Percentiles rank a stretch among this genome's conserved stretches.
Evolutionary conservation across 2,797 vertebrate species (phyloP).

Genomic region (Chaunax sp.): DNA sequence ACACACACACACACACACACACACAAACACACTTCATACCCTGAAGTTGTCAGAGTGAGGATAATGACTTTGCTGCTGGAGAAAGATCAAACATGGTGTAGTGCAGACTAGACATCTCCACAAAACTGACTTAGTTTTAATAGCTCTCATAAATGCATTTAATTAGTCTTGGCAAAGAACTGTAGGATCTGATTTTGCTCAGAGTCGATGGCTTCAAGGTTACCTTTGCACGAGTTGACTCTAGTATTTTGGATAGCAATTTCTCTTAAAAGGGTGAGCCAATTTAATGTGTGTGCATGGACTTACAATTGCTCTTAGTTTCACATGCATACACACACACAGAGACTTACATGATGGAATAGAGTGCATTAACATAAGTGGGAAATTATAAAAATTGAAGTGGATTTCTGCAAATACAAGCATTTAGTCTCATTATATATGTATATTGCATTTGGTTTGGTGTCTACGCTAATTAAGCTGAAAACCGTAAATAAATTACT

Average conservation of each 20-base stretch:
- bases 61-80: constrained; percentile 32
- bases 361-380: constrained; percentile 11
- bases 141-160: constrained; percentile 25
- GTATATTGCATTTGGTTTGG: constrained; percentile 12
- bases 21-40: too few species aligned
- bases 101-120: background rate
- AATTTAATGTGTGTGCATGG: constrained; percentile 25
- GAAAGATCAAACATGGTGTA: constrained; percentile 21
- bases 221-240: constrained; percentile 8
- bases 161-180: constrained; percentile 9
- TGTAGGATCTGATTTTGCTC: constrained; percentile 25
- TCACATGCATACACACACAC: background rate
- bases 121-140: constrained; percentile 23
- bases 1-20: constrained; percentile 5
- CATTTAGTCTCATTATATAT: constrained; percentile 33
- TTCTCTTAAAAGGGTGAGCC: background rate
- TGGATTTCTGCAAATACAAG: constrained; percentile 21
- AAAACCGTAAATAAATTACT: constrained; percentile 15
- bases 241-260: constrained; percentile 2
- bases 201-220: constrained; percentile 26
- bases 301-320: background rate
- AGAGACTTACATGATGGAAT: constrained; percentile 3
- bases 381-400: constrained; percentile 21
- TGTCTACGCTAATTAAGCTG: constrained; percentile 25
- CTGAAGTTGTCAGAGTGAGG: constrained; percentile 20